Percentiles rank a stretch among this genome's conserved stretches.
Conservation (phyloP, 2,888 invertebrate species). For the Nebria brevicollis region DNA sequence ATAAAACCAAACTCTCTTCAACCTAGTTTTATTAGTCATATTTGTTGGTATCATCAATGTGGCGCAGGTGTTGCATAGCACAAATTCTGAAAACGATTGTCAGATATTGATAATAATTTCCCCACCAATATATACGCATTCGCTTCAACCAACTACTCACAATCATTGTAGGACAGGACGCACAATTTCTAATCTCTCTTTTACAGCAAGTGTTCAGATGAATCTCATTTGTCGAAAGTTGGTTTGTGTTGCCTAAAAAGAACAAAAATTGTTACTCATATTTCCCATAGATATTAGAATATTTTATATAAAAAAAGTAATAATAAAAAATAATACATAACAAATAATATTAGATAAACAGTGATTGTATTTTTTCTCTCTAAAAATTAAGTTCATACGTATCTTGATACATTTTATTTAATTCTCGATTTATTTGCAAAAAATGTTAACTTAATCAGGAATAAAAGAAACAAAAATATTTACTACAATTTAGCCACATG, state of each 20-base stretch:
- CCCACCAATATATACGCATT: neutral
- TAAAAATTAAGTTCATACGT: too few species aligned
- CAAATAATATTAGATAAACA: too few species aligned
- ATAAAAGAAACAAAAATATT: too few species aligned
- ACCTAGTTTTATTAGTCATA: neutral
- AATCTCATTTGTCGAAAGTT: neutral
- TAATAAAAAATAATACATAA: too few species aligned
- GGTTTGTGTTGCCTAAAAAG: neutral
- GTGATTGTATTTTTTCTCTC: too few species aligned
- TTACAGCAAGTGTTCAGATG: neutral
- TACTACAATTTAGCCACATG: too few species aligned
- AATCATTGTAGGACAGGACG: neutral
- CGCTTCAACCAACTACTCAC: neutral
- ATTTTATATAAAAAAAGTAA: too few species aligned
- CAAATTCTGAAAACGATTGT: neutral
- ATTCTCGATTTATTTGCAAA: too few species aligned
- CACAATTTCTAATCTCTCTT: conserved; percentile 1
- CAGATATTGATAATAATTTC: neutral
- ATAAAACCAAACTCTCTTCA: neutral
- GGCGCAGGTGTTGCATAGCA: neutral
- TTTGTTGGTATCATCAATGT: neutral
- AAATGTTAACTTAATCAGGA: too few species aligned
- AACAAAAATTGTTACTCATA: neutral
- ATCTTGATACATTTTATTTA: too few species aligned
- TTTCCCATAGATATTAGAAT: too few species aligned